phyloP scores from a whole-genome alignment of 2,797 vertebrate species.

The Peromyscus aztecus region DNA sequence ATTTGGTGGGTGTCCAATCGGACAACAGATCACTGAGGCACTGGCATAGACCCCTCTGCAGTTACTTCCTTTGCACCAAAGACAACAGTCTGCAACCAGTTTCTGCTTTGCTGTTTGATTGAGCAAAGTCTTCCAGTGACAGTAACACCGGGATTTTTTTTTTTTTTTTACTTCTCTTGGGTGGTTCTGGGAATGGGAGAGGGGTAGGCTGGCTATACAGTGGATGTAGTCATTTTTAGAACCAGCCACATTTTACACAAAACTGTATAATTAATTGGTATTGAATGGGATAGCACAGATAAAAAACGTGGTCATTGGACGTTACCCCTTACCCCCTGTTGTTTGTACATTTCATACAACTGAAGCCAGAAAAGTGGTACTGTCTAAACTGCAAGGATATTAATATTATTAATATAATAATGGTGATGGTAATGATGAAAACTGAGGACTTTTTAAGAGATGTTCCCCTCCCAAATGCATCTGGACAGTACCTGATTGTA shows the following conservation, averaged over 20 bases:
- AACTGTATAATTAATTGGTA: slow-evolving; percentile 84
- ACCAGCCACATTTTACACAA: slow-evolving; percentile 86
- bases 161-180: slow-evolving; percentile 74
- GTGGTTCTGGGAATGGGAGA: slow-evolving; percentile 81
- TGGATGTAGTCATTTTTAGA: slow-evolving; percentile 87
- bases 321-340: slow-evolving; percentile 38
- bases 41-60: slow-evolving; percentile 67
- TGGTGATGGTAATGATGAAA: slow-evolving; percentile 84
- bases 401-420: slow-evolving; percentile 91
- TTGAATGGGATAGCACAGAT: slow-evolving; percentile 82
- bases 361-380: slow-evolving; percentile 81
- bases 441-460: slow-evolving; percentile 85
- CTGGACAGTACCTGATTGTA: slow-evolving; percentile 90
- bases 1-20: slow-evolving; percentile 68
- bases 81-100: slow-evolving; percentile 84
- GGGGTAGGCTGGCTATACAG: slow-evolving; percentile 83
- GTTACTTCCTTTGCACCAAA: slow-evolving; percentile 88
- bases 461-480: slow-evolving; percentile 85
- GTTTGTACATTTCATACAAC: slow-evolving; percentile 83
- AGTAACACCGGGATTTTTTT: slow-evolving; percentile 30
- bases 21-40: slow-evolving; percentile 22
- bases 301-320: slow-evolving; percentile 77
- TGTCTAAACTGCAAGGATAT: slow-evolving; percentile 84
- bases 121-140: slow-evolving; percentile 76
- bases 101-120: slow-evolving; percentile 54